These are phyloP conservation scores for Macquaria ambigua DNA, from an alignment of 2,113 vertebrate genomes.

Conservation along the genomic window DNA sequence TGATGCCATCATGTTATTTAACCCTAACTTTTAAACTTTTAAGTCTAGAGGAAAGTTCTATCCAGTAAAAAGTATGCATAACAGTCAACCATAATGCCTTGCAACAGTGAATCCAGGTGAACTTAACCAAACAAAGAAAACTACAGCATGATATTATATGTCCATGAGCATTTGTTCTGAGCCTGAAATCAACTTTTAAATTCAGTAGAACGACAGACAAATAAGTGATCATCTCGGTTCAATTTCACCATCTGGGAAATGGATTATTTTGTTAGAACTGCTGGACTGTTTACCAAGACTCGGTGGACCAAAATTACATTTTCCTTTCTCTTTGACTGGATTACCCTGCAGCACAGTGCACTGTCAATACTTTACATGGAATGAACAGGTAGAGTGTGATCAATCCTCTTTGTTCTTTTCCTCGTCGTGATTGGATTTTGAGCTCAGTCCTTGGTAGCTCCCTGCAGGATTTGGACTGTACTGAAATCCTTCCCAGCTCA, in stretches of 20 bases:
- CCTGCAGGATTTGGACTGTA: conserved; percentile 37
- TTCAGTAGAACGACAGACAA: conserved; percentile 5
- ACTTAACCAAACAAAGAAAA: conserved; percentile 2
- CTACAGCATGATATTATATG: neutral
- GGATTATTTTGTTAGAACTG: conserved; percentile 27
- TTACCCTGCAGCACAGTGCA: conserved; percentile 26
- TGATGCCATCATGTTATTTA: conserved; percentile 6
- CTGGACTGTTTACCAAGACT: conserved; percentile 44
- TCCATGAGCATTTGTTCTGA: neutral
- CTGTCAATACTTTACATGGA: conserved; percentile 58
- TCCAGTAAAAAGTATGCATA: neutral
- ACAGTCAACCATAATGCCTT: neutral
- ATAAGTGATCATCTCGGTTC: conserved; percentile 19
- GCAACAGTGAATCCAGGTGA: neutral
- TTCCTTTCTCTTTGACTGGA: conserved; percentile 35
- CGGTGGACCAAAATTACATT: conserved; percentile 36
- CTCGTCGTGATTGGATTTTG: conserved; percentile 52
- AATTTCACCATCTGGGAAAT: conserved; percentile 41
- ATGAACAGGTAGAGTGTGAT: conserved; percentile 57
- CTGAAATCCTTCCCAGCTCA: conserved; percentile 18
- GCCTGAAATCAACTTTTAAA: conserved; percentile 15
- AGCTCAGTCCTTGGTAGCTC: conserved; percentile 27
- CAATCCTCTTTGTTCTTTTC: conserved; percentile 59
- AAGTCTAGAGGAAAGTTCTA: neutral
- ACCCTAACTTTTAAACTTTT: too few relatives aligned